Conservation (phyloP, 2,113 vertebrate genomes). For the Pangasianodon hypophthalmus region DNA sequence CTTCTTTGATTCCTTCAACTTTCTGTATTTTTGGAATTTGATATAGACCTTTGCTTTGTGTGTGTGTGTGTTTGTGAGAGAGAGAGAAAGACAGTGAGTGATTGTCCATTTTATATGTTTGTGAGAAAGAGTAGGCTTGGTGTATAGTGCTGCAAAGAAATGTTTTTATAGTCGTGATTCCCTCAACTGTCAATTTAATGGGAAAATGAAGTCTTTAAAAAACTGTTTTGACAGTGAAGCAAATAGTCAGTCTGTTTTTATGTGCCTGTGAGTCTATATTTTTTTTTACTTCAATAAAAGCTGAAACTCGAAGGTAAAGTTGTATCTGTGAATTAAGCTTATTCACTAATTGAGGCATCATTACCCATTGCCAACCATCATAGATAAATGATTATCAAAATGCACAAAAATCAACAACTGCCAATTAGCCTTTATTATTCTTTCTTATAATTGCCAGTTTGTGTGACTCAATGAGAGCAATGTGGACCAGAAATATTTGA, state of each 20-base stretch:
- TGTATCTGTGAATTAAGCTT: not conserved
- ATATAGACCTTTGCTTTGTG: not conserved
- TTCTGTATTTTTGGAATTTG: not conserved
- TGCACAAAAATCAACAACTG: not conserved
- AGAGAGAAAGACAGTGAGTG: not conserved
- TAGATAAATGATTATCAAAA: not conserved
- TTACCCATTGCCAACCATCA: not conserved
- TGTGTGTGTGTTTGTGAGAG: not conserved
- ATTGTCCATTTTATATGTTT: not conserved
- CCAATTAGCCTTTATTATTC: not conserved
- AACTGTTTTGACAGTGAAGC: not conserved
- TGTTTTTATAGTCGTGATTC: not conserved
- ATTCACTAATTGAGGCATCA: not conserved
- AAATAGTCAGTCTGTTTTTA: not conserved
- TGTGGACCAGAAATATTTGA: not conserved
- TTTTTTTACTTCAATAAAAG: not conserved
- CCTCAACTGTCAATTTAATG: not conserved
- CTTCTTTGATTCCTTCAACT: slow-evolving; percentile 11
- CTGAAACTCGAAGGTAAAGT: not conserved
- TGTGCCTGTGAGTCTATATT: not conserved
- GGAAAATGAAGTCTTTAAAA: not conserved
- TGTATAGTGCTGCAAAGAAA: not conserved
- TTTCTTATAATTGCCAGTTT: not conserved
- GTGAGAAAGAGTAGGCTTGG: not conserved
- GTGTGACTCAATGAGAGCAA: not conserved